phyloP scores from a whole-genome alignment of 2,888 invertebrate genomes.

The Scrobipalpa costella region DNA sequence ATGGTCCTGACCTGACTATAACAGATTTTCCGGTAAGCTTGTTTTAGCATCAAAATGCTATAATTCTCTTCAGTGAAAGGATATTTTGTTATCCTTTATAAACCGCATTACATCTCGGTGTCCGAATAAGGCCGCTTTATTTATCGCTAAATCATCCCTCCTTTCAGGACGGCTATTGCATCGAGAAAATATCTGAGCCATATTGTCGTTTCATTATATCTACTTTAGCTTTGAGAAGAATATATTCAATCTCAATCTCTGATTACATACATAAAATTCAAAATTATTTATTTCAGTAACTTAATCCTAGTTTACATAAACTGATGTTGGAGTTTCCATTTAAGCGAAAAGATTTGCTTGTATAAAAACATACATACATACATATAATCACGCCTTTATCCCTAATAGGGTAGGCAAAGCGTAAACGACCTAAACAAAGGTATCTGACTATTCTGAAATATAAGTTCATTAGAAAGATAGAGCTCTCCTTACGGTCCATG shows the following conservation, averaged over 20 bases:
- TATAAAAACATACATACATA: no score
- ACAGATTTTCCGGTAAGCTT: slow-evolving; percentile 38
- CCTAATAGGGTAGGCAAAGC: no score
- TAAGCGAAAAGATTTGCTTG: no score
- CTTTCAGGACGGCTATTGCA: slow-evolving; percentile 33
- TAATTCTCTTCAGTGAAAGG: slow-evolving; percentile 43
- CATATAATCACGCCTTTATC: no score
- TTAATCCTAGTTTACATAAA: no score
- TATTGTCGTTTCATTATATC: slow-evolving; percentile 28
- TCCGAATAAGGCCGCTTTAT: slow-evolving; percentile 36
- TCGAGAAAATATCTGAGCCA: slow-evolving; percentile 31
- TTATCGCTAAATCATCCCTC: slow-evolving; percentile 39
- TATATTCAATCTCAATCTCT: slow-evolving; percentile 20
- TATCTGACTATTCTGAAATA: no score
- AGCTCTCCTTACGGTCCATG: no score
- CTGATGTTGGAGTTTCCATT: no score
- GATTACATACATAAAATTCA: no score
- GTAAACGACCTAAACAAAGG: no score
- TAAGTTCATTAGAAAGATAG: no score
- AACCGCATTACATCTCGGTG: slow-evolving; percentile 37
- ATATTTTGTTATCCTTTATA: slow-evolving; percentile 41
- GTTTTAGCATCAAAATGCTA: slow-evolving; percentile 45
- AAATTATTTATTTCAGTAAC: no score
- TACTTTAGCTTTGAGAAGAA: slow-evolving; percentile 24
- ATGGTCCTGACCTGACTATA: slow-evolving; percentile 32